Evolutionary conservation across 2,797 vertebrate genomes (phyloP).

Genomic region (Crax fasciolata): DNA sequence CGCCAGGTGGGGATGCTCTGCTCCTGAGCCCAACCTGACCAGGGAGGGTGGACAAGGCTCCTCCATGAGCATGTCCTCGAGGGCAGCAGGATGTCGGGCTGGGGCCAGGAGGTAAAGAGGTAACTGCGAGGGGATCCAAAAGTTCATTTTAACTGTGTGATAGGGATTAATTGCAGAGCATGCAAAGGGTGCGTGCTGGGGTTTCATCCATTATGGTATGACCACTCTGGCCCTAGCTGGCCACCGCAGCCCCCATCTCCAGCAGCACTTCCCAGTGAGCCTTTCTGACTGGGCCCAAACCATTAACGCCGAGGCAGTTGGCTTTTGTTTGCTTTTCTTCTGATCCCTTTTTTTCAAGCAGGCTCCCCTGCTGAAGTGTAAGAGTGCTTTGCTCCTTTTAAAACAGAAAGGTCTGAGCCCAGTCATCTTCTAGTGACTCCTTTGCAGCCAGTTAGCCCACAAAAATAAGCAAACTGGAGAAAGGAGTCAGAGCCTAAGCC

Average conservation of each 20-base stretch:
- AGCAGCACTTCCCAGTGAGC: neutral
- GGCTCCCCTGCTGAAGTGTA: neutral
- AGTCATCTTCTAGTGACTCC: conserved; percentile 43
- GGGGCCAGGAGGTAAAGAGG: neutral
- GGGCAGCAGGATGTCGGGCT: neutral
- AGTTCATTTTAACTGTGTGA: neutral
- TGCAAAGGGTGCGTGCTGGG: neutral
- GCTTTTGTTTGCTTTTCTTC: conserved; percentile 48
- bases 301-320: neutral
- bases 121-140: neutral
- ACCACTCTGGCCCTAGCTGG: neutral
- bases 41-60: neutral
- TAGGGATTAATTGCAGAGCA: neutral
- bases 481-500: conserved; percentile 65
- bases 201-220: neutral
- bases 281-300: neutral
- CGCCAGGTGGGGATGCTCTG: rapidly evolving
- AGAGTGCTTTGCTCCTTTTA: conserved; percentile 6
- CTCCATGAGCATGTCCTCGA: neutral
- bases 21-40: neutral
- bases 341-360: neutral
- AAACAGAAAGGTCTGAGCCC: conserved; percentile 56
- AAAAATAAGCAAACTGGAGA: conserved; percentile 74
- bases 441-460: conserved; percentile 55
- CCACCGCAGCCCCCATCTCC: neutral